phyloP scores from a whole-genome alignment of 2,888 invertebrate species.

The Spodoptera exigua region DNA sequence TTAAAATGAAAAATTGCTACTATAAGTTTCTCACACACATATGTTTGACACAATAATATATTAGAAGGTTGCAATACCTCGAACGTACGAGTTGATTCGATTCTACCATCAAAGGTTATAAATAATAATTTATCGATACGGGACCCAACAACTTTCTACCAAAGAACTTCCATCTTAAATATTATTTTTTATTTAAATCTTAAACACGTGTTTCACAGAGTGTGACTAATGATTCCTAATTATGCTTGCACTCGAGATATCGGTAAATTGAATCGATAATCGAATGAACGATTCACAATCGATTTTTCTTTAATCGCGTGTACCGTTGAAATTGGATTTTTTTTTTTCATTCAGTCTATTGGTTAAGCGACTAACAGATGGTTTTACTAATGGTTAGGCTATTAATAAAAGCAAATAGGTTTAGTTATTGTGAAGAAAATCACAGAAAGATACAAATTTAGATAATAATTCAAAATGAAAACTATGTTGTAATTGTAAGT shows the following conservation, averaged over 20 bases:
- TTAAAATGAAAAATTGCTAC: too few species aligned
- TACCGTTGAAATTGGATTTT: neutral
- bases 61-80: too few species aligned
- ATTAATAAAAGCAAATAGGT: too few species aligned
- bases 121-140: conserved; percentile 15
- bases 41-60: too few species aligned
- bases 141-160: neutral
- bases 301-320: conserved; percentile 1
- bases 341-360: neutral
- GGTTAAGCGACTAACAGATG: neutral
- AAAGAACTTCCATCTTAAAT: conserved; percentile 12
- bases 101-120: conserved; percentile 1
- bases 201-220: conserved; percentile 9
- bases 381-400: too few species aligned
- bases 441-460: too few species aligned
- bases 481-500: too few species aligned
- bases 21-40: too few species aligned
- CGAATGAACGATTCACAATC: conserved; percentile 2
- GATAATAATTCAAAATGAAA: too few species aligned
- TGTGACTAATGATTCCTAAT: conserved; percentile 31
- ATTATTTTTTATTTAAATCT: conserved; percentile 22
- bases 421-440: too few species aligned
- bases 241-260: conserved; percentile 18
- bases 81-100: neutral
- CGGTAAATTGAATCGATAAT: conserved; percentile 13